These are phyloP conservation scores for Narcine bancroftii DNA, from an alignment of 2,113 vertebrate species.

Conservation along the genomic window DNA sequence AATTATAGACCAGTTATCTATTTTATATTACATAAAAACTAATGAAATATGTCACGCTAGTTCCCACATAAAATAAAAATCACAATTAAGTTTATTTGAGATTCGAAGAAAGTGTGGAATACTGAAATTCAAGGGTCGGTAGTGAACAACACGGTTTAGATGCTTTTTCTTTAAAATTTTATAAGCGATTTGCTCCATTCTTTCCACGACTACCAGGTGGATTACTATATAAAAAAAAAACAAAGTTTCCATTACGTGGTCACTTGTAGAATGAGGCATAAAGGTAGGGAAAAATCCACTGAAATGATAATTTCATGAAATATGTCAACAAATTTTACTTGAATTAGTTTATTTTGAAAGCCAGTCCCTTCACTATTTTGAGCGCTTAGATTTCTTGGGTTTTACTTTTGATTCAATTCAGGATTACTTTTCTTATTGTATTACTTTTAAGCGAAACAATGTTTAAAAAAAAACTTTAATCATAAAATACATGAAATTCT, in stretches of 20 bases:
- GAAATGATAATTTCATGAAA: neutral
- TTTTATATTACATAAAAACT: neutral
- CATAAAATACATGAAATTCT: no score
- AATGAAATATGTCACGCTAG: slow-evolving; percentile 8
- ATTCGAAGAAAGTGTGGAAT: neutral
- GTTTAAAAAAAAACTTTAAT: no score
- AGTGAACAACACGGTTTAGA: neutral
- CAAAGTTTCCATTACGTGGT: neutral
- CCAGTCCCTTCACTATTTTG: neutral
- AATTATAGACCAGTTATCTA: neutral
- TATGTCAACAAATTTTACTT: neutral
- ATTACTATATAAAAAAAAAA: neutral
- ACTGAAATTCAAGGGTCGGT: neutral
- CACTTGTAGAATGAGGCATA: neutral
- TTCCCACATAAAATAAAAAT: neutral
- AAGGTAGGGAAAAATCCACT: neutral
- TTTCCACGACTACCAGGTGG: neutral
- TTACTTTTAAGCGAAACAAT: no score
- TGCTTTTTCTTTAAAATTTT: neutral
- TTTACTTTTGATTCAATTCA: no score
- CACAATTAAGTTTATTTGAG: neutral
- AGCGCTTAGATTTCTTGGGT: no score
- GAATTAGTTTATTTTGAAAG: neutral
- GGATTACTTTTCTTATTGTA: no score
- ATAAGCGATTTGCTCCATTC: neutral